Conservation (phyloP, 1,140 invertebrate genomes). For the Papilio helenus region DNA sequence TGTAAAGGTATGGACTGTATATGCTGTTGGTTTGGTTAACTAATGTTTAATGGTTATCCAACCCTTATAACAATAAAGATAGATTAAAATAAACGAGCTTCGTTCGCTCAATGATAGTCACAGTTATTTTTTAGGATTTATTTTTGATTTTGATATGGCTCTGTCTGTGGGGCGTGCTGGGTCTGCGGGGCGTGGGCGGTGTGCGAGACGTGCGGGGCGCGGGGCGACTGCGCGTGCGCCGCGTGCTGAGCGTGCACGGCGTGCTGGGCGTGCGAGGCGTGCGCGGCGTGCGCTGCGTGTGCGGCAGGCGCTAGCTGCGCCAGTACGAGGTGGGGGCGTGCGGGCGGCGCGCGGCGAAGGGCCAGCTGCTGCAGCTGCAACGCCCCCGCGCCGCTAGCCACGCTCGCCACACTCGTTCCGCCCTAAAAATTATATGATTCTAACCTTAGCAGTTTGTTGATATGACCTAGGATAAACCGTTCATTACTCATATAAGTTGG, state of each 20-base stretch:
- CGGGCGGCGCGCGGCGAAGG: conserved; percentile 53
- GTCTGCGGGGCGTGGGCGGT: background rate
- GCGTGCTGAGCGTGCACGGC: conserved; percentile 38
- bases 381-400: conserved; percentile 47
- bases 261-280: conserved; percentile 39
- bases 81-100: no score
- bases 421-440: conserved; percentile 8
- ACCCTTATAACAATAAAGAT: no score
- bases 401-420: conserved; percentile 39
- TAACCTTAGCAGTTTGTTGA: no score
- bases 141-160: conserved; percentile 5
- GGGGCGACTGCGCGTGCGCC: no score
- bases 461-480: no score
- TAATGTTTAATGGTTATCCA: no score
- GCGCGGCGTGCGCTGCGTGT: conserved; percentile 39
- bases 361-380: conserved; percentile 57
- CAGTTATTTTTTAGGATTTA: conserved; percentile 1
- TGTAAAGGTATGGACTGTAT: no score
- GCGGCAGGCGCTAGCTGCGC: conserved; percentile 47
- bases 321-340: conserved; percentile 44
- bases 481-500: no score
- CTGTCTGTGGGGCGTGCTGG: background rate
- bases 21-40: no score
- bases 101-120: background rate
- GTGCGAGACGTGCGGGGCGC: background rate